These are phyloP conservation scores for Nymphalis c-album DNA, from an alignment of 2,888 invertebrate species.

Conservation along the genomic window DNA sequence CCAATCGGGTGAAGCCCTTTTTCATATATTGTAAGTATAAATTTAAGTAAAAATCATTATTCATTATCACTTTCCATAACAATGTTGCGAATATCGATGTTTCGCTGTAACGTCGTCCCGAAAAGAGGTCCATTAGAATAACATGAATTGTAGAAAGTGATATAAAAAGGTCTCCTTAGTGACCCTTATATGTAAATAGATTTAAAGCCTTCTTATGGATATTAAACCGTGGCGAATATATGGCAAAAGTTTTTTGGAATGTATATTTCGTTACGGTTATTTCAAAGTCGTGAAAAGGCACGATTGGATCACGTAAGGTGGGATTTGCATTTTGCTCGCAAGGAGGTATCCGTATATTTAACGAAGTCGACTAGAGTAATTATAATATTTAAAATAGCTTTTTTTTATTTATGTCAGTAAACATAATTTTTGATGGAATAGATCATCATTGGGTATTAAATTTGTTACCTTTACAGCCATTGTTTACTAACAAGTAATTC, in stretches of 20 bases:
- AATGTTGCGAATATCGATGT: conserved; percentile 10
- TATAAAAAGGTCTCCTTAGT: conserved; percentile 30
- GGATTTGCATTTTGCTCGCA: background rate
- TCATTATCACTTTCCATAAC: background rate
- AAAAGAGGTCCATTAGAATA: conserved; percentile 32
- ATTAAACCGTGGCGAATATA: conserved; percentile 23
- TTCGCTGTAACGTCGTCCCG: conserved; percentile 14
- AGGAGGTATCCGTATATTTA: background rate
- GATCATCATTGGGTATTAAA: too few species aligned
- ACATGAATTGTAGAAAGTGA: conserved; percentile 27
- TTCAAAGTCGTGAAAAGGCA: conserved; percentile 6
- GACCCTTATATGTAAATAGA: conserved; percentile 31
- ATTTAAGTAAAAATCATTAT: too few species aligned
- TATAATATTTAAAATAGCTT: too few species aligned
- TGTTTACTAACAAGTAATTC: too few species aligned
- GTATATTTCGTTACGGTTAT: conserved; percentile 33
- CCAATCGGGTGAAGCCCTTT: too few species aligned
- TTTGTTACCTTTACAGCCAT: too few species aligned
- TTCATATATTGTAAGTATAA: too few species aligned
- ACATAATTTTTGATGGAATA: too few species aligned
- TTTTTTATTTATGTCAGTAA: too few species aligned
- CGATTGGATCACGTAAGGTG: background rate
- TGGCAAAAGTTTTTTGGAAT: conserved; percentile 34
- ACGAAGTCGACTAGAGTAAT: too few species aligned
- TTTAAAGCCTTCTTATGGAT: conserved; percentile 31